Conservation (phyloP, 2,888 invertebrate species). For the Perizoma affinitatum region DNA sequence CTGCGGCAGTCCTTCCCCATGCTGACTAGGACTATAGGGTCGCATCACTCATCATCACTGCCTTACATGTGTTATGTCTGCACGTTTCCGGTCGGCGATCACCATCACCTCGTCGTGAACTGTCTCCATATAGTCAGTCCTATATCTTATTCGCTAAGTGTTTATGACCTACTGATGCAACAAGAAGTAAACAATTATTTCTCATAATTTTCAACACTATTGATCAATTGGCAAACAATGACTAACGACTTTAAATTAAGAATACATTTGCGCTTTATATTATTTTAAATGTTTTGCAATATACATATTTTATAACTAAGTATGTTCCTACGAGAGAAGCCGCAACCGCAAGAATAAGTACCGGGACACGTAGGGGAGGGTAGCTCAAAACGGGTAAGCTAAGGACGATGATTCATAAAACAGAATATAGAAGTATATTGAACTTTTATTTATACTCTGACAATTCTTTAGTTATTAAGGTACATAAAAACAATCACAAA, state of each 20-base stretch:
- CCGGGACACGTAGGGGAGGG: too few species aligned
- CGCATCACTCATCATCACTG: constrained; percentile 63
- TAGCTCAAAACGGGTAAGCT: too few species aligned
- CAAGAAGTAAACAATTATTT: not conserved
- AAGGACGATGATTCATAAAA: too few species aligned
- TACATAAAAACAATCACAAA: too few species aligned
- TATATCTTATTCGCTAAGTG: constrained; percentile 23
- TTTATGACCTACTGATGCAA: constrained; percentile 4
- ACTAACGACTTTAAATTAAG: constrained; percentile 13
- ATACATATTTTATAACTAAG: too few species aligned
- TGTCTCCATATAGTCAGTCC: constrained; percentile 52
- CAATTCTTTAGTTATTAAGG: too few species aligned
- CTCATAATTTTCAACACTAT: constrained; percentile 19
- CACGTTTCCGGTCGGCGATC: constrained; percentile 68
- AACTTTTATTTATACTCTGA: too few species aligned
- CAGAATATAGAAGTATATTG: too few species aligned
- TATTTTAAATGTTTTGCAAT: not conserved
- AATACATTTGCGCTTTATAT: too few species aligned
- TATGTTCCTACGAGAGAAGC: not conserved
- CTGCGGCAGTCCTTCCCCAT: constrained; percentile 69
- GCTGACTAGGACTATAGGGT: constrained; percentile 70
- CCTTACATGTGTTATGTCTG: constrained; percentile 59
- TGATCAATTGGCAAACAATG: constrained; percentile 30
- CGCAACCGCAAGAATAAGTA: too few species aligned
- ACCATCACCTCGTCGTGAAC: constrained; percentile 53